Base-by-base conservation (phyloP, 2,113 vertebrate species). In the Sciurus niger region DNA sequence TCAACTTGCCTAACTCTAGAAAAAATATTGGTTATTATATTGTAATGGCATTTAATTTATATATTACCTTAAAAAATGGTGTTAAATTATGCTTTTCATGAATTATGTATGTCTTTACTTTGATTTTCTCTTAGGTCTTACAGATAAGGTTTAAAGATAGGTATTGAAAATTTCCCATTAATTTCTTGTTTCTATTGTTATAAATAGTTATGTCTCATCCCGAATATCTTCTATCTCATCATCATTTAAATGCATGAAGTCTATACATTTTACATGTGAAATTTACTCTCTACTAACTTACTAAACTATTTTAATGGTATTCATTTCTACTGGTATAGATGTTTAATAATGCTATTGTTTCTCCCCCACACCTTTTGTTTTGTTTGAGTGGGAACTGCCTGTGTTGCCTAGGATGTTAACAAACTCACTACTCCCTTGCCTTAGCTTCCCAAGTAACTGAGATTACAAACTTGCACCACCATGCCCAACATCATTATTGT, bases 41-140 rank as follows among this genome's bases (percentile, higher is more conserved):
- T 53, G 24, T n/a, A 73, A 80, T 79, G 37, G 30, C 53, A 96
- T 67, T 91, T 88, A 76, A 87, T 34, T 68, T 91, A 74, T 18
- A 73, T 22, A 83, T 77, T 63, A 77, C 70, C 22, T 78, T 91
- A 40, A 73, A 73, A 73, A 87, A 91, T 63, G 55, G 63, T 84
- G 24, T 48, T 55, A 94, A 11, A 48, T 48, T 48, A 48, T 48
- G 48, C 48, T 48, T 11, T 11, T 48, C 48, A 48, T 8, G 48
- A 48, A 48, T 48, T 8, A 48, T 48, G 48, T 48, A 9, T 48
- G 48, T 18, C 84, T 95, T 78, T 72, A 1, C 13, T n/a, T 72
- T 93, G 30, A 83, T 82, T 60, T 83, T 60, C 40, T 82, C 85
- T 77, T 93, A 13, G 12, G 8, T 53, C 53, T 63, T 93, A 85